Conservation (phyloP, 2,888 invertebrate species). For the Papilio protenor region DNA sequence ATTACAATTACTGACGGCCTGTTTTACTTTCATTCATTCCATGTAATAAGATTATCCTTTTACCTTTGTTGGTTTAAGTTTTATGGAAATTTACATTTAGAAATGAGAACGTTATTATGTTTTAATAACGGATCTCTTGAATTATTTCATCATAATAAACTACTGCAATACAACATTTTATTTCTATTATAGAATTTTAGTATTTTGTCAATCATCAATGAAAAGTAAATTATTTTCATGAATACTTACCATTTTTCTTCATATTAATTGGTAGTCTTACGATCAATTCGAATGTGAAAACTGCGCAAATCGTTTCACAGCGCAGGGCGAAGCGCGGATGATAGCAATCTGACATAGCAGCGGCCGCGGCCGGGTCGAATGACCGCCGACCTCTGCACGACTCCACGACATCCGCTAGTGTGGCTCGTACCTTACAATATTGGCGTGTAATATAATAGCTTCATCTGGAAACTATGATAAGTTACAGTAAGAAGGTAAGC, state of each 20-base stretch:
- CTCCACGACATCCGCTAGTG: slow-evolving; percentile 55
- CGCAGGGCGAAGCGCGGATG: slow-evolving; percentile 74
- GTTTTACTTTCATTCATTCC: slow-evolving; percentile 34
- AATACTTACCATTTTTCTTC: slow-evolving; percentile 41
- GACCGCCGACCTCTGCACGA: slow-evolving; percentile 67
- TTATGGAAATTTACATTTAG: slow-evolving; percentile 2
- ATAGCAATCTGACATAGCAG: slow-evolving; percentile 66
- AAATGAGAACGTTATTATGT: slow-evolving; percentile 26
- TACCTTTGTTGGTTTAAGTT: slow-evolving; percentile 27
- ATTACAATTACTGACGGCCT: slow-evolving; percentile 47
- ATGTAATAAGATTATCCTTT: slow-evolving; percentile 40
- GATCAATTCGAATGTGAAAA: slow-evolving; percentile 68
- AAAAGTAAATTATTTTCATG: not conserved
- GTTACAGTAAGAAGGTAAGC: not conserved
- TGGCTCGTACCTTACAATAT: slow-evolving; percentile 45
- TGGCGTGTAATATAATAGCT: slow-evolving; percentile 39
- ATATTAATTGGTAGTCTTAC: slow-evolving; percentile 66
- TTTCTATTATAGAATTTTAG: not conserved
- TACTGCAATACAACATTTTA: not conserved
- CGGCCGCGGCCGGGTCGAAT: slow-evolving; percentile 64
- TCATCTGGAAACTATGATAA: not conserved
- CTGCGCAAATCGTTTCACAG: slow-evolving; percentile 67
- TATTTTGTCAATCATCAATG: not conserved
- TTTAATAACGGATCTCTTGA: not conserved
- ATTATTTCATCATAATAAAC: not conserved